A percentile compares a stretch with the other conserved stretches of the same genome.
phyloP scores from a whole-genome alignment of 2,888 invertebrate species.

The Netelia fuscicornis region DNA sequence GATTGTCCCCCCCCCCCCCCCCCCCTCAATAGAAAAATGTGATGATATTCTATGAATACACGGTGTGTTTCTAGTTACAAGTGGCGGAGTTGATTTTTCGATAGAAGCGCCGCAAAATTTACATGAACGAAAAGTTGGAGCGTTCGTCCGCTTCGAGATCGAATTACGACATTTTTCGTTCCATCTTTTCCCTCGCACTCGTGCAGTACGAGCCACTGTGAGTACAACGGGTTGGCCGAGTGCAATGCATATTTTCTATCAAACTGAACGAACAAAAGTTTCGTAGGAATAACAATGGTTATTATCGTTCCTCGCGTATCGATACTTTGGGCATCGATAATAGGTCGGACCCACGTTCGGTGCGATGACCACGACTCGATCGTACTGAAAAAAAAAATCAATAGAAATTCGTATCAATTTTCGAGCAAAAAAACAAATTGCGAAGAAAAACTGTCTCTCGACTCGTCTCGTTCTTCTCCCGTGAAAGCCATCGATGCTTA shows the following conservation, averaged over 20 bases:
- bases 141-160: not conserved
- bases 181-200: not conserved
- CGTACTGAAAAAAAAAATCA: not conserved
- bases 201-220: not conserved
- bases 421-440: not conserved
- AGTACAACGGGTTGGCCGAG: not conserved
- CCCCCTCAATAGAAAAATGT: too few relatives aligned
- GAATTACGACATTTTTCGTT: conserved; percentile 12
- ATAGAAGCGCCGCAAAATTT: conserved; percentile 33
- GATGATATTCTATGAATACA: too few relatives aligned
- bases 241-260: conserved; percentile 21
- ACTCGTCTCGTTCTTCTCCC: not conserved
- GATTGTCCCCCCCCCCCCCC: too few relatives aligned
- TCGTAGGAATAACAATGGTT: conserved; percentile 23
- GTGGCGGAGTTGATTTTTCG: conserved; percentile 29
- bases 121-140: conserved; percentile 23
- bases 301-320: conserved; percentile 24
- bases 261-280: conserved; percentile 15
- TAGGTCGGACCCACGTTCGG: too few relatives aligned
- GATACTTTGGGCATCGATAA: not conserved
- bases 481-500: conserved; percentile 7
- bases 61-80: too few relatives aligned
- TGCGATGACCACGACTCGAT: too few relatives aligned
- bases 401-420: not conserved
- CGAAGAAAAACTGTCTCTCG: not conserved